Conservation (phyloP, 2,797 vertebrate species). For the Sparidentex hasta region DNA sequence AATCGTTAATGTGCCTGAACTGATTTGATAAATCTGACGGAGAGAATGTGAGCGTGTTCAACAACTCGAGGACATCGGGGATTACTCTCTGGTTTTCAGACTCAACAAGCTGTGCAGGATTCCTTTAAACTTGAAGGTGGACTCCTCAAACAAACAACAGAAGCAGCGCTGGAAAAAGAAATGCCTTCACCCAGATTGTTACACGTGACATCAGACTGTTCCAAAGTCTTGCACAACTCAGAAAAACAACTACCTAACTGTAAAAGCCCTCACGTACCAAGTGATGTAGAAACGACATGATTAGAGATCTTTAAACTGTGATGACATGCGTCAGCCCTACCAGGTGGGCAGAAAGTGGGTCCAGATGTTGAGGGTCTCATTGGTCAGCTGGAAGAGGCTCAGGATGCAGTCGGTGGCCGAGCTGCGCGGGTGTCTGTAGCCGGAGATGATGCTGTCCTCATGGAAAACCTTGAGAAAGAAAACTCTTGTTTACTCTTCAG, state of each 20-base stretch:
- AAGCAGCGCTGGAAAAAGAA: no score
- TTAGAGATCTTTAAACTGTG: not conserved
- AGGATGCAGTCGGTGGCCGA: conserved; percentile 91
- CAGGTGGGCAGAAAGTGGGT: conserved; percentile 95
- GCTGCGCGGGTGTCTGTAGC: conserved; percentile 92
- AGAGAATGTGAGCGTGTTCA: not conserved
- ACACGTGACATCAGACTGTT: not conserved
- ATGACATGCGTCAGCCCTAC: conserved; percentile 72
- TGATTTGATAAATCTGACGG: conserved; percentile 10
- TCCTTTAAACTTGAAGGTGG: not conserved
- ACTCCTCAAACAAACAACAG: not conserved
- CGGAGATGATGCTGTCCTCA: conserved; percentile 93
- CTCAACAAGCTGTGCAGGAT: conserved; percentile 31
- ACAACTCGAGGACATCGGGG: not conserved
- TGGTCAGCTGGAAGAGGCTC: conserved; percentile 95
- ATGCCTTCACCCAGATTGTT: no score
- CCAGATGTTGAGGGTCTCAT: conserved; percentile 98
- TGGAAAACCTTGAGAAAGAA: conserved; percentile 88
- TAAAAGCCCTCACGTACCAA: not conserved
- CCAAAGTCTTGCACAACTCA: not conserved
- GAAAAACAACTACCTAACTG: not conserved
- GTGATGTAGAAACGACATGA: not conserved
- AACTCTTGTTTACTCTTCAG: conserved; percentile 2
- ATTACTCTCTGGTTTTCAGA: not conserved
- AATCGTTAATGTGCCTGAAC: not conserved